Evolutionary conservation across 2,888 invertebrate species (phyloP).

Genomic region (Heliconius ismenius): DNA sequence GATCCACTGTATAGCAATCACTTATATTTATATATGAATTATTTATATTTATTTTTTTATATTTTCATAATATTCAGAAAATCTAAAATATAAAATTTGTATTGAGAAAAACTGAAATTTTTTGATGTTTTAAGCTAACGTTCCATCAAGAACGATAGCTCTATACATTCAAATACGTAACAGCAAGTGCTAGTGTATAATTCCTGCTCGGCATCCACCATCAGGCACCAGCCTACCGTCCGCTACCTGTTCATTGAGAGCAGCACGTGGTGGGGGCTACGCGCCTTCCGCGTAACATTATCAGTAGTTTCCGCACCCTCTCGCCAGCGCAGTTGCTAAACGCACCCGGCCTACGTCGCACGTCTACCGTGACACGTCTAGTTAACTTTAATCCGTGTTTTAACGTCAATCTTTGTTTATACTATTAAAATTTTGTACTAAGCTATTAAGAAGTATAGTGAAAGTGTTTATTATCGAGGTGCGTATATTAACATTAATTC

Average conservation of each 20-base stretch:
- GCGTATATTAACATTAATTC: constrained; percentile 40
- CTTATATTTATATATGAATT: constrained; percentile 3
- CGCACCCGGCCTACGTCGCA: constrained; percentile 78
- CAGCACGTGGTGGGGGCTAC: constrained; percentile 68
- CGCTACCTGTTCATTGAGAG: constrained; percentile 77
- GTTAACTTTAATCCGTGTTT: constrained; percentile 53
- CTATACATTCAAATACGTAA: constrained; percentile 39
- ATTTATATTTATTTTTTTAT: background rate
- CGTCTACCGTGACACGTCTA: constrained; percentile 73
- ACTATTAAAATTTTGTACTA: constrained; percentile 3
- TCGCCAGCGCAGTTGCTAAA: constrained; percentile 76
- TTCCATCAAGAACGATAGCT: background rate
- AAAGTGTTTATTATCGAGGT: constrained; percentile 45
- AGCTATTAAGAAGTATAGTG: constrained; percentile 37
- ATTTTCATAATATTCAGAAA: background rate
- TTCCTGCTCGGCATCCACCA: constrained; percentile 50
- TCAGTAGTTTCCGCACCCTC: constrained; percentile 81
- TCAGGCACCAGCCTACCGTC: constrained; percentile 63
- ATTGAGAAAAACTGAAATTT: background rate
- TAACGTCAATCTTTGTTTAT: constrained; percentile 16
- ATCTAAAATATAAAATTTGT: background rate
- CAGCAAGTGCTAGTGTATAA: constrained; percentile 43
- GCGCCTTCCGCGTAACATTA: constrained; percentile 80
- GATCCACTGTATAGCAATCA: constrained; percentile 20
- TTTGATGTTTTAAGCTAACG: background rate